Evolutionary conservation across 2,797 vertebrate species (phyloP), one percentile per base, ranked within the genome.

Genomic region (Chelmon rostratus): DNA sequence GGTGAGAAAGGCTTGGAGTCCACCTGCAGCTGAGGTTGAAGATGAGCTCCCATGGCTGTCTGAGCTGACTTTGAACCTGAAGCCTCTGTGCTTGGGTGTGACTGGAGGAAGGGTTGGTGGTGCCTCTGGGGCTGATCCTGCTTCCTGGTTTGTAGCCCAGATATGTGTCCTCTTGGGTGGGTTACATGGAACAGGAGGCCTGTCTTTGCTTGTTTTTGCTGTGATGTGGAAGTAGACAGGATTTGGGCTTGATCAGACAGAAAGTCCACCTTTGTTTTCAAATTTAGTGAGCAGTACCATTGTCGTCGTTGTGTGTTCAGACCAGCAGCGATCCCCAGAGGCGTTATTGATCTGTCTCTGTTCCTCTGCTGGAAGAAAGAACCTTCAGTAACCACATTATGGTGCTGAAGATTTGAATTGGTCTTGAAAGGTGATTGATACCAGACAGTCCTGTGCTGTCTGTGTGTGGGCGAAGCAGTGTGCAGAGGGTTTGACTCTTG

Each of bases 291-390:
- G 38, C 35, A 42, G 23, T 58, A 69, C 78, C 44, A 53, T 5
- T 78, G 84, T 21, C 1, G 46, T 78, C 74, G 72, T 25, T 69
- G 68, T 63, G 64, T 38, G 64, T 79, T 76, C 1, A 46, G 38
- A 64, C 44, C 78, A 44, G 66, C 54, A 49, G 28, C 16, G 2
- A 25, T 35, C 28, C 71, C 58, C 2, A 53, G 31, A 77, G 49
- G 28, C 19, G 65, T 70, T 15, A 33, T 46, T 4, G 25, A 4
- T 16, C 33, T 46, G 68, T 73, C 46, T 72, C 62, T 68, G 2
- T 52, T 78, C 61, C 57, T 84, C n/a, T 72, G 84, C 38, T 52
- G 63, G 70, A 68, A 49, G 40, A 78, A 49, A 64, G 64, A 19
- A 16, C 76, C 54, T 13, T 63, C 79, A 59, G 40, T 4, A 2